These are phyloP conservation scores for Cantharis rustica DNA, from an alignment of 2,888 invertebrate genomes.

Conservation along the genomic window DNA sequence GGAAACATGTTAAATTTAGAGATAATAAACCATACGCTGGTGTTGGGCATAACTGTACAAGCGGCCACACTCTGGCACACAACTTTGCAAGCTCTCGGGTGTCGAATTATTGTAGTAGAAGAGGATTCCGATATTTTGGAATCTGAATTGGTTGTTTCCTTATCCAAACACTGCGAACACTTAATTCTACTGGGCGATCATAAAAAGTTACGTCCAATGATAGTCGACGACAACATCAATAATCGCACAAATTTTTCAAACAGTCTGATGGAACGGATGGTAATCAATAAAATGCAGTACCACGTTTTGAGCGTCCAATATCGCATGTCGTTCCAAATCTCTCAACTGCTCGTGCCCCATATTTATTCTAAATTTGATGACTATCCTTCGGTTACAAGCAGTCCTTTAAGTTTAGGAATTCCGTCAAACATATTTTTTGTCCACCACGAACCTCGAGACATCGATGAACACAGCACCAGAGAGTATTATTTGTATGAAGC, in stretches of 20 bases:
- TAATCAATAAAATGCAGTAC: conserved; percentile 65
- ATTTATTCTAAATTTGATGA: conserved; percentile 69
- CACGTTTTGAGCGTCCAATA: conserved; percentile 69
- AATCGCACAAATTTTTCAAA: conserved; percentile 69
- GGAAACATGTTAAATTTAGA: conserved; percentile 63
- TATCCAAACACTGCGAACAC: conserved; percentile 76
- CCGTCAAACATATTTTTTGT: conserved; percentile 70
- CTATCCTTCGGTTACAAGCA: conserved; percentile 62
- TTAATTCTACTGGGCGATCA: conserved; percentile 87
- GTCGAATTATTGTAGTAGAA: conserved; percentile 78
- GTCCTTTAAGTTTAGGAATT: conserved; percentile 65
- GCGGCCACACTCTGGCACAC: conserved; percentile 71
- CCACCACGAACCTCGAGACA: conserved; percentile 64
- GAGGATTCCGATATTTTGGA: conserved; percentile 90
- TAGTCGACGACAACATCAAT: conserved; percentile 40
- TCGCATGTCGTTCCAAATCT: conserved; percentile 73
- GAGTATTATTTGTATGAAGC: conserved; percentile 67
- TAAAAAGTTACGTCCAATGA: conserved; percentile 70
- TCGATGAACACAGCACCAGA: conserved; percentile 63
- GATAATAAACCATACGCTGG: conserved; percentile 59
- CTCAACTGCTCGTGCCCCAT: conserved; percentile 20
- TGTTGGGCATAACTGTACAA: conserved; percentile 79
- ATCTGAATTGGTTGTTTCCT: conserved; percentile 77
- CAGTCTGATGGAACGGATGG: conserved; percentile 76
- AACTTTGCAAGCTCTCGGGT: conserved; percentile 64